Conservation (phyloP, 1,140 invertebrate genomes). For the Drosophila mayri region DNA sequence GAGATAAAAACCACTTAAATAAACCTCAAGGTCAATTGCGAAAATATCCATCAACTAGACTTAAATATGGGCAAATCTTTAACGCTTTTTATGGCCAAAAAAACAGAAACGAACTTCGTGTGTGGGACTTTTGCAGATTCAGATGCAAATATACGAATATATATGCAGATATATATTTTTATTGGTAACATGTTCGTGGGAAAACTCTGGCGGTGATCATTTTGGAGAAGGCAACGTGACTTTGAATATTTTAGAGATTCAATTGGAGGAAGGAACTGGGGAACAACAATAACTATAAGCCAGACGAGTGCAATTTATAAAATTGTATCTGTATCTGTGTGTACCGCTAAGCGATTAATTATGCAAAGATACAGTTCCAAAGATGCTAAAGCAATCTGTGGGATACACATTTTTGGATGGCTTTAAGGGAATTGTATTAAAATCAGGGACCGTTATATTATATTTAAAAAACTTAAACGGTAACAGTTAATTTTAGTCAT, state of each 20-base stretch:
- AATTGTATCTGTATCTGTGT: conserved; percentile 44
- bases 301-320: conserved; percentile 55
- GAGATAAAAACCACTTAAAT: conserved; percentile 23
- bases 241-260: conserved; percentile 57
- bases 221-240: conserved; percentile 47
- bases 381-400: neutral
- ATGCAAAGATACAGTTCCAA: conserved; percentile 26
- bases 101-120: neutral
- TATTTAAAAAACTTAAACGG: too few species aligned
- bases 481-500: too few species aligned
- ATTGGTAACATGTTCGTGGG: conserved; percentile 48
- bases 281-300: conserved; percentile 33
- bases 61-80: conserved; percentile 45
- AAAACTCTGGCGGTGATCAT: conserved; percentile 38
- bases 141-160: conserved; percentile 10
- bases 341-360: conserved; percentile 38
- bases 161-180: conserved; percentile 1
- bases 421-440: conserved; percentile 14
- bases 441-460: neutral
- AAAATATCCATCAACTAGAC: conserved; percentile 43
- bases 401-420: conserved; percentile 21
- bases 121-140: conserved; percentile 36
- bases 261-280: conserved; percentile 18
- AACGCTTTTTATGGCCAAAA: conserved; percentile 43
- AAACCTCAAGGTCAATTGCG: conserved; percentile 42